phyloP scores from a whole-genome alignment of 2,888 invertebrate species.

The Noctua fimbriata region DNA sequence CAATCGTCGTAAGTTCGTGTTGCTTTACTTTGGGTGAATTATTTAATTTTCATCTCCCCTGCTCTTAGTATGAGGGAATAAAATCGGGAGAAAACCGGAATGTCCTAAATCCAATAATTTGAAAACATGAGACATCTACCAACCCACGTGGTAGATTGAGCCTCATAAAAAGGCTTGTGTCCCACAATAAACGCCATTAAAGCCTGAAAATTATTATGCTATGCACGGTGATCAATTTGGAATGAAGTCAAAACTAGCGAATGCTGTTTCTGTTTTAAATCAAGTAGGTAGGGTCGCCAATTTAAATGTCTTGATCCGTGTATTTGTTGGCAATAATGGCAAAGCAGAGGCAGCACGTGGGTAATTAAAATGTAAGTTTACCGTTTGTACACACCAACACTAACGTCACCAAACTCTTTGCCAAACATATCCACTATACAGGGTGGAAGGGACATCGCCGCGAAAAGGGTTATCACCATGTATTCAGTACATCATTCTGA shows the following conservation, averaged over 20 bases:
- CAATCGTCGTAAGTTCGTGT: not conserved
- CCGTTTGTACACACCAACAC: not conserved
- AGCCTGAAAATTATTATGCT: slow-evolving; percentile 1
- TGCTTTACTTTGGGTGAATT: not conserved
- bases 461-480: no score
- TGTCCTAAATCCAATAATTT: not conserved
- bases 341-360: not conserved
- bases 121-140: not conserved
- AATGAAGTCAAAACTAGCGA: not conserved
- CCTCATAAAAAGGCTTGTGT: not conserved
- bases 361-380: not conserved
- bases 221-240: slow-evolving; percentile 17
- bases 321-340: not conserved
- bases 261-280: slow-evolving; percentile 1
- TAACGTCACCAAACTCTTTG: not conserved
- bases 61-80: not conserved
- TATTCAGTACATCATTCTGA: no score
- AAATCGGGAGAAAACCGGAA: not conserved
- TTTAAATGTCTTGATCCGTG: not conserved
- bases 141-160: not conserved
- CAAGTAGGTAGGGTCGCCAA: not conserved
- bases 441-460: no score
- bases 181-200: no score
- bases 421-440: not conserved
- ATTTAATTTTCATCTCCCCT: not conserved